Base-by-base conservation (phyloP, 2,888 invertebrate genomes). In the Eutolmus rufibarbis region DNA sequence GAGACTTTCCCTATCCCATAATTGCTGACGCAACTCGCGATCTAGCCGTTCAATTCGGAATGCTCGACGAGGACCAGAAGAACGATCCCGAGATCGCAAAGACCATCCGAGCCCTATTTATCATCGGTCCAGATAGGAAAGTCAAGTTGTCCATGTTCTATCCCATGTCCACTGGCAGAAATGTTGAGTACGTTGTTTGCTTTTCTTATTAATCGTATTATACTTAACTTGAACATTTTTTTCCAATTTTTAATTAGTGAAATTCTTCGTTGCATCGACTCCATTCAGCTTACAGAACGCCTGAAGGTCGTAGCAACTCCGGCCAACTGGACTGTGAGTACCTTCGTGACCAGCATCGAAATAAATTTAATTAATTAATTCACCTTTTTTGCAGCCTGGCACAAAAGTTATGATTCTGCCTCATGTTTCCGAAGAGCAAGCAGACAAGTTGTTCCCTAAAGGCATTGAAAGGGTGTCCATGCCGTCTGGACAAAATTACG, bases 81-180 rank as follows among this genome's bases (percentile, higher is more conserved):
- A 94, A 95, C 90, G 94, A 95, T 89, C 94, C 94, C 34, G 95
- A 95, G 81, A 92, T 94, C 82, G 96, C 95, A 8, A 93, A 95
- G 90, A 97, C 97, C 9, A 95, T 96, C 86, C 94, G 97, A 23
- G 94, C 97, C 89, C 94, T 97, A 28, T 97, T 97, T 91, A 94
- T 98, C 89, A 95, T 97, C 90, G 96, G 96, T 88, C 97, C 97
- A 5, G 95, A 96, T 90, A 96, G 96, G 91, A 95, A 95, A 90
- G 93, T 98, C 86, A 95, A 97, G 90, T 93, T 97, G 51, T 95
- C 96, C 84, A 96, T 97, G 94, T 94, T 96, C 88, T 97, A 97
- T 92, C 97, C 97, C 34, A 95, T 96, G 87, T 97, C 97, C 2
- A 97, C 96, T 34, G 97, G 97, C 74, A 94, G 97, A 89, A 97